A percentile compares a stretch with the other conserved stretches of the same genome.
phyloP scores from a whole-genome alignment of 2,888 invertebrate species.

The Azorinus chamasolen region DNA sequence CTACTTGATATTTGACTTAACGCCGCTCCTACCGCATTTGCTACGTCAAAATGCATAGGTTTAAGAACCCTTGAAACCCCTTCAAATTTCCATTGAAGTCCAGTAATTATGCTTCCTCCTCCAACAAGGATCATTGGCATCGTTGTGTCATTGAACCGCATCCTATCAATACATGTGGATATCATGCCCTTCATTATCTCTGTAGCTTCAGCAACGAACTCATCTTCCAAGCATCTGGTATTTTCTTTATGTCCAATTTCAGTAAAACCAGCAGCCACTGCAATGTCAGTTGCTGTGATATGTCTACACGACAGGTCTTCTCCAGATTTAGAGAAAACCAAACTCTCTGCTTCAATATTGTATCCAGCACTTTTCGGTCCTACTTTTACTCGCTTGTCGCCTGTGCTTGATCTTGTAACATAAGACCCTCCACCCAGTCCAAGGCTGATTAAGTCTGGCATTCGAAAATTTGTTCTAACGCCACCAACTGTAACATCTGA shows the following conservation, averaged over 20 bases:
- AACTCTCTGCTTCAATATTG: constrained; percentile 73
- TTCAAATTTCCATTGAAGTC: constrained; percentile 49
- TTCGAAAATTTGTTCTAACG: constrained; percentile 82
- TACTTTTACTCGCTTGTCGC: constrained; percentile 58
- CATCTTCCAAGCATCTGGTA: constrained; percentile 60
- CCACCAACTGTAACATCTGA: constrained; percentile 78
- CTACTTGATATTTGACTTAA: constrained; percentile 80
- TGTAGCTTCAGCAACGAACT: constrained; percentile 63
- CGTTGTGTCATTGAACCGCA: constrained; percentile 72
- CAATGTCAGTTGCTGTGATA: constrained; percentile 83
- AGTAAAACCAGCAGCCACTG: constrained; percentile 78
- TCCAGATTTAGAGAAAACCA: constrained; percentile 69
- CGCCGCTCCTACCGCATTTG: constrained; percentile 85
- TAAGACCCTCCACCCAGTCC: constrained; percentile 85
- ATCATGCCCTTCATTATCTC: constrained; percentile 72
- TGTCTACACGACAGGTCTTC: constrained; percentile 19
- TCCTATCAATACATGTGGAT: constrained; percentile 76
- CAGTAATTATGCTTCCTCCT: constrained; percentile 81
- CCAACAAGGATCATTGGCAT: constrained; percentile 82
- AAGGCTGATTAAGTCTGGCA: constrained; percentile 83
- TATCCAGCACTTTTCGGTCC: constrained; percentile 84
- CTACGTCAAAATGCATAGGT: constrained; percentile 78
- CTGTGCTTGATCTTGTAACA: constrained; percentile 46
- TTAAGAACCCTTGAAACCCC: constrained; percentile 68
- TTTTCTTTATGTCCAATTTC: constrained; percentile 66